Evolutionary conservation across 2,113 vertebrate species (phyloP), one percentile per base, ranked within the genome.

Genomic region (Gallinago media): DNA sequence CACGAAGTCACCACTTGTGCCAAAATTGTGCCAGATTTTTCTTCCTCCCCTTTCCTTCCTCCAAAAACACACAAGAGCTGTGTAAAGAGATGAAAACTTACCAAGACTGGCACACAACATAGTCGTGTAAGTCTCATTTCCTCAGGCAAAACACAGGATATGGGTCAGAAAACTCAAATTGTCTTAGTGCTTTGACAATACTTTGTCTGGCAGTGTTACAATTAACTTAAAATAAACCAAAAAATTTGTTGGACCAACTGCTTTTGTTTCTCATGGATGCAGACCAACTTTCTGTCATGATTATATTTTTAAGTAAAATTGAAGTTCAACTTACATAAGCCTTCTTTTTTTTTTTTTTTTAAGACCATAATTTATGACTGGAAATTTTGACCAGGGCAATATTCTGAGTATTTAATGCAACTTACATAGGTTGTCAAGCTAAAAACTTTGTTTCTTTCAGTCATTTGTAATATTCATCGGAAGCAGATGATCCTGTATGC

Each of bases 251-350:
- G 79, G 79, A 82, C 78, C 88, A 88, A 80, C 71, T 85, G 50
- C 82, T 89, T 92, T 96, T 94, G 82, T 95, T 95, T 95, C 59
- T 88, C 59, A 77, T 94, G 94, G 94, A 94, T 47, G 34, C 50
- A 88, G 68, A 85, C 85, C 94, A 96, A 95, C 70, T 96, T 87
- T 75, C 31, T 85, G 94, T 96, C 91, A 96, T 6, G 68, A 91
- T 77, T 74, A 36, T 32, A 73, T 68, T 89, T 92, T 55, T 55
- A 86, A 81, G 55, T 40, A 38, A 94, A 93, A 63, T 73, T 92
- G 50, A 59, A 74, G 55, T 58, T 94, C 65, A 84, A 79, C 84
- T 93, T 70, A 73, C 44, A 79, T 62, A 85, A 87, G 65, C 10
- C 32, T 21, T 38, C 34, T 2, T 75, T 40, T 2, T 46, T 46